Base-by-base conservation (phyloP, 2,113 vertebrate genomes). In the Phocoena phocoena region DNA sequence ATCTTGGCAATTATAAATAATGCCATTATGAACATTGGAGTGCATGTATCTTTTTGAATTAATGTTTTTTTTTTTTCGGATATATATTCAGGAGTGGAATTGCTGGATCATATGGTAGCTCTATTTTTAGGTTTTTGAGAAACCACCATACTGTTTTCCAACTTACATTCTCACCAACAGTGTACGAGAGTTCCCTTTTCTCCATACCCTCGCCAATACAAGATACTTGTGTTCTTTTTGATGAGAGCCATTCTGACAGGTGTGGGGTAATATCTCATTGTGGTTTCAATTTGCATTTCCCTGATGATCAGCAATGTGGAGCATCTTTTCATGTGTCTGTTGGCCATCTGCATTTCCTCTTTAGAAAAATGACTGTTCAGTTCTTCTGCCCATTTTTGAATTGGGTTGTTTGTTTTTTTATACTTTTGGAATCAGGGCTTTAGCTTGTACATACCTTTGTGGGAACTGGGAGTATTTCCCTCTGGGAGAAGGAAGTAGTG, bases 161-260 rank as follows among this genome's bases (percentile, higher is more conserved):
- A 58, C n/a, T 36, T 58, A 58, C 20, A 15, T 36, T 80, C 50
- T n/a, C 21, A 55, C 6, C 0, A 4, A 36, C 1, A 0, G 33
- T 36, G 50, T 58, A 15, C 21, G 3, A 79, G 50, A 33, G 50
- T 36, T 79, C 33, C 50, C 76, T 55, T 80, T 80, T 58, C 50
- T 80, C 50, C 50, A 36, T 33, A 55, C 25, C 33, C 33, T 58
- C 11, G 23, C 33, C 77, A 58, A 2, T 33, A 2, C 15, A 36
- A 25, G 50, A 55, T 80, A 9, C 25, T 36, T 79, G 50, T 15
- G 33, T 53, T 55, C 20, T 36, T n/a, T 79, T 36, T 25, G 77
- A 80, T 36, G 77, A 58, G 6, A 58, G 21, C 77, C 23, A 13
- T 58, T 55, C 21, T 53, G 50, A 36, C 50, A 80, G 77, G 33